Evolutionary conservation across 2,888 invertebrate genomes (phyloP), one percentile per base, ranked within the genome.

Genomic region (Theristus sp.): DNA sequence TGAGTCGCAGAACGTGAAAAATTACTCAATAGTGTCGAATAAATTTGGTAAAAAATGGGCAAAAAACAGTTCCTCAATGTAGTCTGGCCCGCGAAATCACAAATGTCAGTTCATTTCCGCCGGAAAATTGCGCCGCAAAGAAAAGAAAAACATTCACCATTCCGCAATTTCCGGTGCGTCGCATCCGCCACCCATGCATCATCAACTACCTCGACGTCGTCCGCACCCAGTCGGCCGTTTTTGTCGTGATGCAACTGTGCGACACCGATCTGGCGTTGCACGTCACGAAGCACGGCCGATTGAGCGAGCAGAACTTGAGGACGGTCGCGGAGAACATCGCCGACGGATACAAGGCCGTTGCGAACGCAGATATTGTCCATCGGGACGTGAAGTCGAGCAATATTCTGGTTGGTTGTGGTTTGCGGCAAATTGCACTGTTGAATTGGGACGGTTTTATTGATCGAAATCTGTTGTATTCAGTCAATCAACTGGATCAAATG

Each of bases 301-400:
- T 59, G 17, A 54, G 6, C 1, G 29, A 13, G 10, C 3, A 27
- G 2, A 59, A 59, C 53, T 30, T 59, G 6, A 20, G 27, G 2
- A 53, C 54, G 2, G 29, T 59, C 20, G 59, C 30, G 28, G 13
- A 26, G n/a, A 13, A 53, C 53, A 53, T 59, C 27, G 59, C 59
- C 20, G 30, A 59, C 25, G 59, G 54, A 22, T 59, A 59, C 26
- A 20, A 29, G 29, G 38, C 24, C 2, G 52, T 59, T 29, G 24
- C n/a, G 6, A 10, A 10, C 2, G 28, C 26, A 17, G 59, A 29
- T 26, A 54, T 59, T 28, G 30, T 59, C 3, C 59, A 59, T 30
- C 53, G 59, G 13, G 59, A 59, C 30, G 53, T 59, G 2, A 59
- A 59, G 29, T 52, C 59, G 3, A 26, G 49, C n/a, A 59, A 59